phyloP scores from a whole-genome alignment of 2,797 vertebrate species.

The Anisognathus igniventris region DNA sequence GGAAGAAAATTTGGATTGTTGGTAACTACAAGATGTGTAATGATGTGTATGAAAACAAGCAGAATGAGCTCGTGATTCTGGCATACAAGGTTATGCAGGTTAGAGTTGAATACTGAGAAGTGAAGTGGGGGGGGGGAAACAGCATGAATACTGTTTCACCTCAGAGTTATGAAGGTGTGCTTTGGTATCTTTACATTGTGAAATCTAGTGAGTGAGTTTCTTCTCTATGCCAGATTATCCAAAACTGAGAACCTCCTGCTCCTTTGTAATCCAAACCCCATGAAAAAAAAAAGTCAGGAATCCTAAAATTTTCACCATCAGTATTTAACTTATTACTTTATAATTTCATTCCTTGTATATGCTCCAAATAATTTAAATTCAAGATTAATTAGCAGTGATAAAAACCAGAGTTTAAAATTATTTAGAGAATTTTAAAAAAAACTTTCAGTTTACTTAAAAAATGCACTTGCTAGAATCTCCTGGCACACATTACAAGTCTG shows the following conservation, averaged over 20 bases:
- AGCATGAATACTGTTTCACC: conserved; percentile 35
- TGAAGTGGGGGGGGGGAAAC: not conserved
- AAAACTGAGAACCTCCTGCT: conserved; percentile 21
- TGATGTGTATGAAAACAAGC: conserved; percentile 71
- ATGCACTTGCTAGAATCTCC: not conserved
- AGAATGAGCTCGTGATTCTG: conserved; percentile 62
- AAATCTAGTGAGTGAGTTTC: not conserved
- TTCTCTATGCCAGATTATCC: not conserved
- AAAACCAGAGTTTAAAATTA: not conserved
- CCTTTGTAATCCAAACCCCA: conserved; percentile 6
- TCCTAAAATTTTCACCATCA: conserved; percentile 55
- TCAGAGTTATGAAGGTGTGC: conserved; percentile 24
- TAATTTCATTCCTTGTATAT: not conserved
- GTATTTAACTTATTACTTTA: conserved; percentile 34
- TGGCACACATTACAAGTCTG: not conserved
- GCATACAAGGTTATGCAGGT: conserved; percentile 48
- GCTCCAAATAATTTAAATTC: conserved; percentile 3
- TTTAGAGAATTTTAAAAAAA: not conserved
- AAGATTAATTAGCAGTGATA: not conserved
- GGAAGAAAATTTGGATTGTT: conserved; percentile 62
- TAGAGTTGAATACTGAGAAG: conserved; percentile 36
- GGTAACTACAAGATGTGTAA: conserved; percentile 66
- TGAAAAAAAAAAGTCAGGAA: not conserved
- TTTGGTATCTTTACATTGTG: not conserved
- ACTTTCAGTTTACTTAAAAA: not conserved